These are phyloP conservation scores for Myotis brandtii DNA, from an alignment of 2,113 vertebrate species.

Conservation along the genomic window DNA sequence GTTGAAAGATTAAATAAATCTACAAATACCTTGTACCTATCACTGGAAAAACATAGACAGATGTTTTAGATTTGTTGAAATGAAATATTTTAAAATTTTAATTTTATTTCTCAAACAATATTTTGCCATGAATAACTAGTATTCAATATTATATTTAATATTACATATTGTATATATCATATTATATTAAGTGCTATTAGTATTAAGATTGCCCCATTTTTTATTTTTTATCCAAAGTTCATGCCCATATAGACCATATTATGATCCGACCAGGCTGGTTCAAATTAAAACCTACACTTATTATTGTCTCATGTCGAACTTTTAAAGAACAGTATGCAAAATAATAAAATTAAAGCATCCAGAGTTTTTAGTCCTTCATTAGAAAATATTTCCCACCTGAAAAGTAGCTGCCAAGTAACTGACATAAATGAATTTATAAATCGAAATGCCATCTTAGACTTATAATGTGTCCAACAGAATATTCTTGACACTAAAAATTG, in stretches of 20 bases:
- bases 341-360: not conserved
- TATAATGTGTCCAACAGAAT: not conserved
- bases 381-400: not conserved
- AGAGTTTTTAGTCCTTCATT: not conserved
- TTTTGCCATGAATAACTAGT: not conserved
- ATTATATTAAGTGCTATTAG: not conserved
- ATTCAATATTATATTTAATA: not conserved
- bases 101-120: not conserved
- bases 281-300: not conserved
- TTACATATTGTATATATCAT: not conserved
- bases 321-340: not conserved
- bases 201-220: not conserved
- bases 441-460: not conserved
- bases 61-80: conserved; percentile 27
- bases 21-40: conserved; percentile 99
- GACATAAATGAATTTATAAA: not conserved
- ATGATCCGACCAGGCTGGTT: not conserved
- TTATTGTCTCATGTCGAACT: not conserved
- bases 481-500: not conserved
- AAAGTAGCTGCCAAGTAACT: not conserved
- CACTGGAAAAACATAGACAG: conserved; percentile 86
- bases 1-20: conserved; percentile 98
- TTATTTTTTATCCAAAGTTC: not conserved
- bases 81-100: not conserved
- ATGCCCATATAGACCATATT: not conserved